Conservation (phyloP, 2,888 invertebrate species). For the Orthosia incerta region DNA sequence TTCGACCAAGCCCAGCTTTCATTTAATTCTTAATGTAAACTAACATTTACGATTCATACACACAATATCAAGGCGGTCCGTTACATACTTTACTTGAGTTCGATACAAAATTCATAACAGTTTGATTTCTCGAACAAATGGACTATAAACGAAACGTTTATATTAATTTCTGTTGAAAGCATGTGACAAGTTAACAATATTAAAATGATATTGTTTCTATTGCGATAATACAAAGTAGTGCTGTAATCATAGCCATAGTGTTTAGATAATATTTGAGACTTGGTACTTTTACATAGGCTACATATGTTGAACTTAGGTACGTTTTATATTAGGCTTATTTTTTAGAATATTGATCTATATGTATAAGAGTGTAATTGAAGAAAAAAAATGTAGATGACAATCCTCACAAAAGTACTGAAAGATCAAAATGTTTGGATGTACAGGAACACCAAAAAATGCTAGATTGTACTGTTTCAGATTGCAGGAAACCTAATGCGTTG, state of each 20-base stretch:
- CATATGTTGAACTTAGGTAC: too few relatives aligned
- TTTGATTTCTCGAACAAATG: constrained; percentile 27
- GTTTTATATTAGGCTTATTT: too few relatives aligned
- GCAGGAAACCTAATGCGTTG: background rate
- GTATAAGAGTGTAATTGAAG: too few relatives aligned
- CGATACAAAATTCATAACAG: constrained; percentile 21
- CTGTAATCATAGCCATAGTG: constrained; percentile 1
- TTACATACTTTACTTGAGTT: constrained; percentile 32
- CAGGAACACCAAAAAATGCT: background rate
- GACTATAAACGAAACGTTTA: constrained; percentile 29
- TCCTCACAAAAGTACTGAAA: background rate
- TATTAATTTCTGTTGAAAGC: constrained; percentile 21
- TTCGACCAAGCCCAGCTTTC: constrained; percentile 25
- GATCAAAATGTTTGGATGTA: background rate
- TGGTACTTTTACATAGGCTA: background rate
- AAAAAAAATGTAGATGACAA: too few relatives aligned
- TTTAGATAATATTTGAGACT: background rate
- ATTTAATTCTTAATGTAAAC: constrained; percentile 26
- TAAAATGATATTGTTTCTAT: constrained; percentile 32
- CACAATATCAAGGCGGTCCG: constrained; percentile 14
- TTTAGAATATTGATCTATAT: too few relatives aligned
- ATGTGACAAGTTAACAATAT: constrained; percentile 25
- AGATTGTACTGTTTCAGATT: background rate
- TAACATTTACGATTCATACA: constrained; percentile 45
- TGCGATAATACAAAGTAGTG: constrained; percentile 11